Conservation (phyloP, 2,888 invertebrate species). For the Euzetes globulus region DNA sequence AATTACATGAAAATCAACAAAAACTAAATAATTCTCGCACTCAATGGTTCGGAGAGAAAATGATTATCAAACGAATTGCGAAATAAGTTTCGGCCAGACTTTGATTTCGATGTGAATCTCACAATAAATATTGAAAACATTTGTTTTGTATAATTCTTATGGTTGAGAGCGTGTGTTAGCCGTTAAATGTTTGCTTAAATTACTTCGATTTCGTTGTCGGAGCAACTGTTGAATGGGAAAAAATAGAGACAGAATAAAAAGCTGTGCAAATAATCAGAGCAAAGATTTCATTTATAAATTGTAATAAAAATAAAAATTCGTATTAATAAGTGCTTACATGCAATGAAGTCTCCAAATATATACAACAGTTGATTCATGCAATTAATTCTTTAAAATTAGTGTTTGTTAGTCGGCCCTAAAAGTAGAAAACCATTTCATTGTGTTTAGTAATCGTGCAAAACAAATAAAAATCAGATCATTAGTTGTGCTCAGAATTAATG, state of each 20-base stretch:
- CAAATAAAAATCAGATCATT: not conserved
- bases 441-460: not conserved
- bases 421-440: too few species aligned
- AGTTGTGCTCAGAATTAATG: not conserved
- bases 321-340: constrained; percentile 6
- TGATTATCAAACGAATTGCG: not conserved
- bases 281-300: not conserved
- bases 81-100: not conserved
- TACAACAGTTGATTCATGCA: not conserved
- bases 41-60: too few species aligned
- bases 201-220: constrained; percentile 6
- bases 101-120: not conserved
- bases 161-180: not conserved
- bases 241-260: not conserved
- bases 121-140: not conserved
- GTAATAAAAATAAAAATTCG: not conserved
- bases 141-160: not conserved
- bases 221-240: constrained; percentile 5
- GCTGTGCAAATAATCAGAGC: not conserved
- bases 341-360: constrained; percentile 24
- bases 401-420: not conserved
- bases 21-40: too few species aligned
- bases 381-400: constrained; percentile 6
- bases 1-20: too few species aligned
- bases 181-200: not conserved